Percentiles rank a stretch among this genome's conserved stretches.
These are phyloP conservation scores for Monochamus saltuarius DNA, from an alignment of 1,140 invertebrate genomes.

Conservation along the genomic window DNA sequence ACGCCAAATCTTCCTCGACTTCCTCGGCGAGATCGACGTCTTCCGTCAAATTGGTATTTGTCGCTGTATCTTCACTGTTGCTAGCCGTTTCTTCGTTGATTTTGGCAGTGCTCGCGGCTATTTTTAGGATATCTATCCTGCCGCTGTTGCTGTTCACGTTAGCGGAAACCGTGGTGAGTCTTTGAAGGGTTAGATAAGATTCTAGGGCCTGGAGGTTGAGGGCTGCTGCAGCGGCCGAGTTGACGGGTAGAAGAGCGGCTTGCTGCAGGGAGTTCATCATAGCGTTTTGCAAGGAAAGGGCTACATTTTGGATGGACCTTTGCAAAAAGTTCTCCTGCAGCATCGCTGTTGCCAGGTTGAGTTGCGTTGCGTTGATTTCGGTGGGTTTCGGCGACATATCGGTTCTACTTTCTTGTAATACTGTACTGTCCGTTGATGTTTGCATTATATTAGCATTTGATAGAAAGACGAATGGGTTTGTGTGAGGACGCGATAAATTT, in stretches of 20 bases:
- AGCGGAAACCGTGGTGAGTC: constrained; percentile 56
- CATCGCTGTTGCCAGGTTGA: constrained; percentile 50
- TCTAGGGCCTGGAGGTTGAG: constrained; percentile 79
- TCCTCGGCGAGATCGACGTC: constrained; percentile 63
- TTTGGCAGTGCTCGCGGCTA: constrained; percentile 59
- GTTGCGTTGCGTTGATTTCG: constrained; percentile 32
- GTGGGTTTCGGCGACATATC: constrained; percentile 28
- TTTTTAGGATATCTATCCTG: constrained; percentile 57
- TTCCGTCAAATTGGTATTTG: constrained; percentile 55
- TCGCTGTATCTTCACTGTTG: constrained; percentile 48
- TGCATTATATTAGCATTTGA: constrained; percentile 32
- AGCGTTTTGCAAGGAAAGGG: constrained; percentile 73
- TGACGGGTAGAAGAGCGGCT: constrained; percentile 71
- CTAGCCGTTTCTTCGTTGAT: constrained; percentile 60
- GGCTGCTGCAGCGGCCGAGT: constrained; percentile 75
- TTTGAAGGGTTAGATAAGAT: constrained; percentile 77
- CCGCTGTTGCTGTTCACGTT: constrained; percentile 43
- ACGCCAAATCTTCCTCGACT: constrained; percentile 62
- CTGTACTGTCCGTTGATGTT: constrained; percentile 40
- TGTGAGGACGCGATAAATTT: constrained; percentile 1
- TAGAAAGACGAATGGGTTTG: too few relatives aligned
- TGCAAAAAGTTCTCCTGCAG: constrained; percentile 59
- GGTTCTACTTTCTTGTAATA: constrained; percentile 33
- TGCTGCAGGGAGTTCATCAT: constrained; percentile 75
- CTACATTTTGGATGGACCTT: constrained; percentile 64